A percentile compares a stretch with the other conserved stretches of the same genome.
Conservation (phyloP, 2,797 vertebrate genomes). For the Brotula barbata region DNA sequence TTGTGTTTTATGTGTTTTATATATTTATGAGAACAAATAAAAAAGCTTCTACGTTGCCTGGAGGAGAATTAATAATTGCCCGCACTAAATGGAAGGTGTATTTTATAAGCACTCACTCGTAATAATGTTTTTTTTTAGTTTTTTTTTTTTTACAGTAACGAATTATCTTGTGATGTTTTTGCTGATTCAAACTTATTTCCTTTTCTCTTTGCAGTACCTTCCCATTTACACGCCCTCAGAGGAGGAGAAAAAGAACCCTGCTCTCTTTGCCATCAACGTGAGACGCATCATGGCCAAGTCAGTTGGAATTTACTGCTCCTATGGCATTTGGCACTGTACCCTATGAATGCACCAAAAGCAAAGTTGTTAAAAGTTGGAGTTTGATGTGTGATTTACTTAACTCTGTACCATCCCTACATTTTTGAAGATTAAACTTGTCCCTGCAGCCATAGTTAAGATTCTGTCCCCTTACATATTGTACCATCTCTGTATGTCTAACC, state of each 20-base stretch:
- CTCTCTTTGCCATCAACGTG: conserved; percentile 93
- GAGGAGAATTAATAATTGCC: background rate
- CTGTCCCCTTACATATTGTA: no score
- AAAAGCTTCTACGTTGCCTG: background rate
- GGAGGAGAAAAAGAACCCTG: conserved; percentile 91
- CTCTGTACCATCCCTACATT: no score
- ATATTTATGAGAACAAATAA: background rate
- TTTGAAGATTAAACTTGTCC: no score
- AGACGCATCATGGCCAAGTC: conserved; percentile 93
- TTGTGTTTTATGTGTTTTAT: background rate
- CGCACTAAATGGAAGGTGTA: background rate
- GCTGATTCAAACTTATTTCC: background rate
- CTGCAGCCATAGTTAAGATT: no score
- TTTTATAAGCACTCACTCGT: background rate
- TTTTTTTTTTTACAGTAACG: background rate
- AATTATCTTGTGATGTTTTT: background rate
- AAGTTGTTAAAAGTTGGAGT: background rate
- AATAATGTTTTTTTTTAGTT: background rate
- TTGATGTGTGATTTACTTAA: no score
- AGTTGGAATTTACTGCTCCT: conserved; percentile 62
- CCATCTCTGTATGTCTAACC: no score
- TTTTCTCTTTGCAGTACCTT: conserved; percentile 83
- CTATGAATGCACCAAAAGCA: background rate
- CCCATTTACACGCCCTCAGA: conserved; percentile 93
- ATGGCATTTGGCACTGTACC: background rate